Percentiles rank a stretch among this genome's conserved stretches.
Evolutionary conservation across 53 echinoderm and acorn worm species (phyloP).

Genomic region (Holothuria scabra): DNA sequence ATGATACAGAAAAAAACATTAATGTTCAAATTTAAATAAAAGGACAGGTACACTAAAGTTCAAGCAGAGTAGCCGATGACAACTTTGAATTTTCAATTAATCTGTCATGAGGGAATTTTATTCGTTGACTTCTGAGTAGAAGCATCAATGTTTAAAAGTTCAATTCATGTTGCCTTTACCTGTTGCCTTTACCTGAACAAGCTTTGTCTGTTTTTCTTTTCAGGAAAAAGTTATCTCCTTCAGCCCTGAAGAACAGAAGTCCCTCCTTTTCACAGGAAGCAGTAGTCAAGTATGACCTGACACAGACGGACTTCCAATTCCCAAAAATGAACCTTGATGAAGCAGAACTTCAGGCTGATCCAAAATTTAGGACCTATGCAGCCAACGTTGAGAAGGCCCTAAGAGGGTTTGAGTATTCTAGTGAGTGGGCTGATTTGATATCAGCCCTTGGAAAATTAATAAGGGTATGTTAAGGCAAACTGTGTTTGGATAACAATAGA

Average conservation of each 20-base stretch:
- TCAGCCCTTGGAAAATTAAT: constrained; percentile 96
- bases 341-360: constrained; percentile 78
- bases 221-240: constrained; percentile 31
- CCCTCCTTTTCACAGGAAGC: constrained; percentile 11
- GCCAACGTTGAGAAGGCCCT: constrained; percentile 96
- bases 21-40: no score
- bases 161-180: no score
- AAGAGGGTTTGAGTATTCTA: constrained; percentile 96
- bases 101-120: no score
- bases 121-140: no score
- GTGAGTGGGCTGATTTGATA: constrained; percentile 99
- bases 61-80: no score
- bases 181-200: neutral
- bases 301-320: constrained; percentile 44
- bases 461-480: constrained; percentile 59
- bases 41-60: no score
- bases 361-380: constrained; percentile 87
- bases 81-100: no score
- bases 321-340: constrained; percentile 92
- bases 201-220: neutral
- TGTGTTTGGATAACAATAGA: neutral
- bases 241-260: constrained; percentile 37
- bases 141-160: no score
- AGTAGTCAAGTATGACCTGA: constrained; percentile 50
- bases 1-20: no score